phyloP scores from a whole-genome alignment of 2,113 vertebrate species.

The Noturus placidus region DNA sequence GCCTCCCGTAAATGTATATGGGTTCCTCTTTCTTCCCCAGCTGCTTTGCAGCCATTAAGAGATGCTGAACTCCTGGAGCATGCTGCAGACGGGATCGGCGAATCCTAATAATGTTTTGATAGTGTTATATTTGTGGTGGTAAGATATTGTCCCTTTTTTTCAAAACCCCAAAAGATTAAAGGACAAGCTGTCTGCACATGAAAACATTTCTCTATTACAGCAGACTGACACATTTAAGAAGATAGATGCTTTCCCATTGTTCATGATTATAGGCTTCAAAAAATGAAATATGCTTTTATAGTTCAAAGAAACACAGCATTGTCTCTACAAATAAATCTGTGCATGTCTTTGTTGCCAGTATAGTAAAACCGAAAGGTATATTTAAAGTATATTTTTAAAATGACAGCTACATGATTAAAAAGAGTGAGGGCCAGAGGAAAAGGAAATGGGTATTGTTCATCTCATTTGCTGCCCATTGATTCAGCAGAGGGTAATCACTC shows the following conservation, averaged over 20 bases:
- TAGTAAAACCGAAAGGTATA: conserved; percentile 34
- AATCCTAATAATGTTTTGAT: conserved; percentile 44
- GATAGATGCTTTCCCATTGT: background rate
- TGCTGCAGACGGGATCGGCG: conserved; percentile 31
- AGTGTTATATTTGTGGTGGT: conserved; percentile 41
- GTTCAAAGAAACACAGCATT: conserved; percentile 13
- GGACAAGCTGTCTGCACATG: conserved; percentile 12
- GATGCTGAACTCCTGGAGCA: conserved; percentile 32
- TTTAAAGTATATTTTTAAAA: conserved; percentile 40
- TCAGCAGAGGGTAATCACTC: conserved; percentile 49
- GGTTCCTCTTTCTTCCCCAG: conserved; percentile 38
- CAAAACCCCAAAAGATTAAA: conserved; percentile 8
- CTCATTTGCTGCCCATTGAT: conserved; percentile 69
- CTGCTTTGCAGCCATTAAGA: conserved; percentile 44
- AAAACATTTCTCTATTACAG: conserved; percentile 26
- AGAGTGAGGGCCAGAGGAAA: conserved; percentile 42
- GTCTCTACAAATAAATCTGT: background rate
- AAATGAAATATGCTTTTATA: conserved; percentile 13
- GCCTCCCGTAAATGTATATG: conserved; percentile 54
- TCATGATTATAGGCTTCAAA: conserved; percentile 6
- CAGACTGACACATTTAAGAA: conserved; percentile 24
- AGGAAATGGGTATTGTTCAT: conserved; percentile 67
- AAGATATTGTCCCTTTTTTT: conserved; percentile 18
- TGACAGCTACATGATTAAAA: conserved; percentile 45
- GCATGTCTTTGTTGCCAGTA: conserved; percentile 9